These are phyloP conservation scores for Antennarius maculatus DNA, from an alignment of 2,797 vertebrate genomes.

Conservation along the genomic window DNA sequence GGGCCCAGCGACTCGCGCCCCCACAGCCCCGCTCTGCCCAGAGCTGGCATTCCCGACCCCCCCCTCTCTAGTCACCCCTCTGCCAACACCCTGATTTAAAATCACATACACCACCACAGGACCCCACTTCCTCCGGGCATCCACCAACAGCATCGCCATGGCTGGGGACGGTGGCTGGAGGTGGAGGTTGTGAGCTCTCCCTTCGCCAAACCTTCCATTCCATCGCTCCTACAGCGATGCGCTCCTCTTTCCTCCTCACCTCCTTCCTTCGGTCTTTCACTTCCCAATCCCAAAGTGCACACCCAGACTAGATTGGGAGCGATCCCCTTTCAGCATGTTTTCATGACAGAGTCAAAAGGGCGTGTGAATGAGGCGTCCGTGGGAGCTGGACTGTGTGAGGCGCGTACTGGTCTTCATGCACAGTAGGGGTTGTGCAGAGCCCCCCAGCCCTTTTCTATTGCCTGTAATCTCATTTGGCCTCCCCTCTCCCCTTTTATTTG, in stretches of 20 bases:
- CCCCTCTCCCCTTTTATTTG: slow-evolving; percentile 80
- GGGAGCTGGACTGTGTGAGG: slow-evolving; percentile 85
- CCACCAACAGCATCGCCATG: slow-evolving; percentile 44
- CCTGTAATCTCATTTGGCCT: slow-evolving; percentile 92
- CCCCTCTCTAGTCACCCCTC: slow-evolving; percentile 57
- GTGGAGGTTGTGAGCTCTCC: slow-evolving; percentile 29
- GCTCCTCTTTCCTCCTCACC: slow-evolving; percentile 31
- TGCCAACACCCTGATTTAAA: slow-evolving; percentile 71
- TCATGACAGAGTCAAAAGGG: slow-evolving; percentile 92
- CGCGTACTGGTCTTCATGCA: slow-evolving; percentile 89
- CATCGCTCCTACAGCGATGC: slow-evolving; percentile 44
- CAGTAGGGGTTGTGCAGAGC: slow-evolving; percentile 95
- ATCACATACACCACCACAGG: slow-evolving; percentile 76
- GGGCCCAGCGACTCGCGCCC: slow-evolving; percentile 81
- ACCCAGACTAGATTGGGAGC: slow-evolving; percentile 83
- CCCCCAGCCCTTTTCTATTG: slow-evolving; percentile 88
- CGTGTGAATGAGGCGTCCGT: slow-evolving; percentile 96
- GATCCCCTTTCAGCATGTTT: slow-evolving; percentile 91
- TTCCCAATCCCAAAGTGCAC: slow-evolving; percentile 81
- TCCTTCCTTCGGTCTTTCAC: slow-evolving; percentile 42
- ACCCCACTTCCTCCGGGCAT: slow-evolving; percentile 61
- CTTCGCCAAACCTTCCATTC: slow-evolving; percentile 39
- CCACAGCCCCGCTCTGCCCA: slow-evolving; percentile 80
- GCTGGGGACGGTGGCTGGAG: slow-evolving; percentile 43
- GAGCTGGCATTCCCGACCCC: slow-evolving; percentile 89